Evolutionary conservation across 2,888 invertebrate genomes (phyloP), one percentile per base, ranked within the genome.

Genomic region (Anaspis maculata): DNA sequence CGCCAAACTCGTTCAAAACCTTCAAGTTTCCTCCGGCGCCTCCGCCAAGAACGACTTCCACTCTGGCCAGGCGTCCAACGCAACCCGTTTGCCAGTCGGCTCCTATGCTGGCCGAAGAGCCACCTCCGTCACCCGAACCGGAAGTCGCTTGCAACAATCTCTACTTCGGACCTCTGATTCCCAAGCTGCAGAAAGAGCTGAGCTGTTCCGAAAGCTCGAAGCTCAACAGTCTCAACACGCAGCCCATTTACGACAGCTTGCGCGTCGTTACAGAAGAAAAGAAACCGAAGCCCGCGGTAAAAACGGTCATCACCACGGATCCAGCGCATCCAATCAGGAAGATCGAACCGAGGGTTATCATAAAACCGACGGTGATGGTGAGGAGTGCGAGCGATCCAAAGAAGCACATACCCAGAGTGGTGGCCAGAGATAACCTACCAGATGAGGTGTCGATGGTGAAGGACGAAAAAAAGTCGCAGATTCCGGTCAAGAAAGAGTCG

Each of bases 11-110:
- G 9, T 47, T 45, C 5, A 52, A 51, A 37, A 31, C 41, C 30
- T 38, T 39, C 19, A 71, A 65, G 58, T 61, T 73, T 34, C 79
- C 80, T 1, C 82, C 84, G 0, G 70, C 76, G 38, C 87, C 87
- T 2, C 87, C 87, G 0, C 85, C 84, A 0, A 69, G 87, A 52
- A 77, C 79, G 3, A 77, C 78, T 1, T 73, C 74, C 16, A 82
- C 83, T 3, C 65, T 83, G 30, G 79, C 78, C 13, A 66, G 79
- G 24, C 42, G 44, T 30, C 37, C 44, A 12, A 41, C 51, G 3
- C 56, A 64, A n/a, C 57, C 67, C 4, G 59, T 66, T 22, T 69
- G 66, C 47, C 64, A 64, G 33, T 68, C 68, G 2, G 69, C 71
- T 3, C 61, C 70, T 3, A 65, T 64, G 52, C 49, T 71, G 27